These are phyloP conservation scores for Petroica traversi DNA, from an alignment of 2,113 vertebrate species.

Conservation along the genomic window DNA sequence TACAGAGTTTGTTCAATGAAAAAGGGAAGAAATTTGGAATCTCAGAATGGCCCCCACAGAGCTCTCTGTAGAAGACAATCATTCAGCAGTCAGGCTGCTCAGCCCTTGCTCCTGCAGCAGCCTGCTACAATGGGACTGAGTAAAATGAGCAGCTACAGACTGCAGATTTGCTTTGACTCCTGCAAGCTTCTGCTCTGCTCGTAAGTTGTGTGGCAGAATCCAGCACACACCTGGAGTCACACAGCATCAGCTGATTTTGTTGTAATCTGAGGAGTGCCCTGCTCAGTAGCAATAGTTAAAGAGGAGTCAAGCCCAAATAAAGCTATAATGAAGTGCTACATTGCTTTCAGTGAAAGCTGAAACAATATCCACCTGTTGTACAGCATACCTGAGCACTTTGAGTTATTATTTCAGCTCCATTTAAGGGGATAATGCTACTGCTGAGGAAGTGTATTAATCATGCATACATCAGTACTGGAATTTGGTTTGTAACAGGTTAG, in stretches of 20 bases:
- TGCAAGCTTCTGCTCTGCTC: not conserved
- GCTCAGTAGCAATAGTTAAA: not conserved
- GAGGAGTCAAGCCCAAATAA: not conserved
- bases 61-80: not conserved
- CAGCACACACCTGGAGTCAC: not conserved
- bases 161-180: not conserved
- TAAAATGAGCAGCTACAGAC: not conserved
- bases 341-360: not conserved
- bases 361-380: not conserved
- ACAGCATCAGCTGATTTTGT: not conserved
- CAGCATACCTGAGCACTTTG: not conserved
- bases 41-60: not conserved
- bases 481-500: not conserved
- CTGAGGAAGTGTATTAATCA: not conserved
- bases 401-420: not conserved
- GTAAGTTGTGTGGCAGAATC: fast-evolving
- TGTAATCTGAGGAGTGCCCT: not conserved
- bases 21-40: not conserved
- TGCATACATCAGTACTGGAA: not conserved
- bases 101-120: not conserved
- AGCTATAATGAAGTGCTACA: not conserved
- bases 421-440: not conserved
- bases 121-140: fast-evolving
- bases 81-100: not conserved
- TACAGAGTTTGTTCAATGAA: not conserved